These are phyloP conservation scores for Rugalucina vietnamica DNA, from an alignment of 2,888 invertebrate genomes.

Conservation along the genomic window DNA sequence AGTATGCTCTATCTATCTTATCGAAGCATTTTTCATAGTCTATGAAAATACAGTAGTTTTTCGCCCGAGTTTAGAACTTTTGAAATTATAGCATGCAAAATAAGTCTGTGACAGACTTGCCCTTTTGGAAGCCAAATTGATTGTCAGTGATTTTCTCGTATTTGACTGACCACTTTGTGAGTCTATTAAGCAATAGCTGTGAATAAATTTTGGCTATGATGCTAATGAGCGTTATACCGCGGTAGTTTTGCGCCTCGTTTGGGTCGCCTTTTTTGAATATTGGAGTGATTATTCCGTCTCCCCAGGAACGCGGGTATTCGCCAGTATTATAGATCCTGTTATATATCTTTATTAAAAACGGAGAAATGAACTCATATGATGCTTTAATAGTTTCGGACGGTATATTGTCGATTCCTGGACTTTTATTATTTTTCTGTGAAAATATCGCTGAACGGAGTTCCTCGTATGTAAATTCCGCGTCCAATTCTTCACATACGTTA, in stretches of 20 bases:
- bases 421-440: conserved; percentile 21
- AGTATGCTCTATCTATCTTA: conserved; percentile 13
- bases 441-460: conserved; percentile 13
- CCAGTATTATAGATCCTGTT: conserved; percentile 23
- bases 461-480: conserved; percentile 5
- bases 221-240: conserved; percentile 20
- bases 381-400: conserved; percentile 17
- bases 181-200: conserved; percentile 13
- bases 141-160: conserved; percentile 23
- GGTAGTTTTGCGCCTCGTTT: not conserved
- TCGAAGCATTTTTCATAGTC: conserved; percentile 45
- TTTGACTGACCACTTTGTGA: conserved; percentile 20
- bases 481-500: not conserved
- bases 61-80: conserved; percentile 14
- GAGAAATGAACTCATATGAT: conserved; percentile 14
- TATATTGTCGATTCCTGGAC: not conserved
- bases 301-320: conserved; percentile 28
- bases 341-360: conserved; percentile 19
- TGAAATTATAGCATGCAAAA: conserved; percentile 32
- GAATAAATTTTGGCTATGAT: conserved; percentile 37
- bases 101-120: conserved; percentile 25
- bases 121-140: conserved; percentile 37
- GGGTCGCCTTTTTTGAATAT: conserved; percentile 23
- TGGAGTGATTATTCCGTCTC: conserved; percentile 40
- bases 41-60: conserved; percentile 33